phyloP scores from a whole-genome alignment of 2,888 invertebrate genomes.

The Arctia plantaginis region DNA sequence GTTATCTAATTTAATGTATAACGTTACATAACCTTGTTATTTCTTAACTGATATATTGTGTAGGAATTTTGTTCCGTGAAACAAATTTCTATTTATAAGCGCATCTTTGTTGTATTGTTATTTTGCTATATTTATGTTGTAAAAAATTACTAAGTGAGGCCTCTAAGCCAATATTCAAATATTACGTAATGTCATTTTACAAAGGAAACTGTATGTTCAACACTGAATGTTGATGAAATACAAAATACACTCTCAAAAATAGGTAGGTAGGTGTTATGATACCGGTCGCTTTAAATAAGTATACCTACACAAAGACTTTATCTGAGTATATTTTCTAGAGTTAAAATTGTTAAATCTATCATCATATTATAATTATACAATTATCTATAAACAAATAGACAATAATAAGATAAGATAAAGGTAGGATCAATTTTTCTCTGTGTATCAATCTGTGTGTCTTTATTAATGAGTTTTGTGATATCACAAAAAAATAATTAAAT shows the following conservation, averaged over 20 bases:
- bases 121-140: neutral
- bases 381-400: neutral
- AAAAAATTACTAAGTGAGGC: neutral
- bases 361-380: neutral
- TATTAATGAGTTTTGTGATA: too few relatives aligned
- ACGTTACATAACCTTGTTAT: slow-evolving; percentile 22
- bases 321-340: neutral
- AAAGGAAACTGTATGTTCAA: neutral
- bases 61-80: neutral
- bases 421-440: too few relatives aligned
- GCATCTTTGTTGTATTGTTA: slow-evolving; percentile 2
- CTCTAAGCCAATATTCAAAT: too few relatives aligned
- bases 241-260: too few relatives aligned
- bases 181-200: neutral
- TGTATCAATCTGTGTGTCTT: too few relatives aligned
- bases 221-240: too few relatives aligned
- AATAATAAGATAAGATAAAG: too few relatives aligned
- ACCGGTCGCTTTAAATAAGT: too few relatives aligned
- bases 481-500: too few relatives aligned
- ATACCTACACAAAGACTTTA: neutral
- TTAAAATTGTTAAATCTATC: neutral
- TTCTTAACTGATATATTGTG: slow-evolving; percentile 27
- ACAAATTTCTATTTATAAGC: neutral
- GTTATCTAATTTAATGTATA: slow-evolving; percentile 32
- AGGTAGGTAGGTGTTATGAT: too few relatives aligned